Evolutionary conservation across 1,140 invertebrate genomes (phyloP), one percentile per base, ranked within the genome.

Genomic region (Solenopsis fugax): DNA sequence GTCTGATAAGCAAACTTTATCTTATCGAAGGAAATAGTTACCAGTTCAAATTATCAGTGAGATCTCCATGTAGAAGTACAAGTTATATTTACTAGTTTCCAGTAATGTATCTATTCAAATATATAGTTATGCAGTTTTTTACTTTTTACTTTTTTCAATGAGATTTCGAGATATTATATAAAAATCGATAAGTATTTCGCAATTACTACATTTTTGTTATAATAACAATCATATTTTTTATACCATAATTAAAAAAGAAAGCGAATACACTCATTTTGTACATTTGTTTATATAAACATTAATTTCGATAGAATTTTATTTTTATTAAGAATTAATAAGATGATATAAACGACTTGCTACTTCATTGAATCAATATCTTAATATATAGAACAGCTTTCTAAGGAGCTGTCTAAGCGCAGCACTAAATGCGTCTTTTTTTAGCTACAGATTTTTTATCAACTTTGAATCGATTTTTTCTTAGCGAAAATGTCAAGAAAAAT

Each of bases 191-290:
- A 75, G 5, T 6, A 56, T 37, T 56, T 9, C 0, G 13, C 7
- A 54, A 58, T 58, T 75, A 41, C 56, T 75, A 56, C 18, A 75
- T n/a, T 75, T 73, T 18, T 58, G 4, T 58, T 6, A 34, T 16
- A 58, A 18, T 58, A 41, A n/a, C 21, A 73, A 37, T 56, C 4
- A 0, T 54, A 37, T 54, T 37, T 72, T 71, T 34, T 12, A 73
- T 21, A 56, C 0, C 7, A 13, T 56, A 12, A 56, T 54, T 72
- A 34, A 54, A 73, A 54, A 73, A 13, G 29, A n/a, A 54, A 54
- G 0, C 5, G 16, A 34, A 54, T 37, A 4, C 34, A 18, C n/a
- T n/a, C n/a, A n/a, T n/a, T n/a, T n/a, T n/a, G n/a, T n/a, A n/a
- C n/a, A n/a, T n/a, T n/a, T n/a, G n/a, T n/a, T n/a, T n/a, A 34